Base-by-base conservation (phyloP, 1,140 invertebrate genomes). In the honey bee (Apis mellifera) region DNA sequence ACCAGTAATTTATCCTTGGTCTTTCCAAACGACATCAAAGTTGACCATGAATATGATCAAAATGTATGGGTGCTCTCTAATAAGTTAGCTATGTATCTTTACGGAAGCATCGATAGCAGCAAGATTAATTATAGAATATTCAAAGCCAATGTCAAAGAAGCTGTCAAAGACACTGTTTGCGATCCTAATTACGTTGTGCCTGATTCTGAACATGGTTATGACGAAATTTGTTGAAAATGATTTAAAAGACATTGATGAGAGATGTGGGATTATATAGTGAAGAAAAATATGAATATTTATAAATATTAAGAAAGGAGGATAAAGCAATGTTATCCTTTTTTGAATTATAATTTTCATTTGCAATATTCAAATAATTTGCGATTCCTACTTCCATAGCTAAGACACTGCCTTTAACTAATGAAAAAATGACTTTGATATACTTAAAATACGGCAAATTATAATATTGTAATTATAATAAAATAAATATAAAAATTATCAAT, bases 11-110 rank as follows among this genome's bases (percentile, higher is more conserved):
- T 94, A 12, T 95, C 96, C 0, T 90, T 97, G 12, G 93, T 96
- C 19, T 98, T 97, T 89, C 97, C 97, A 0, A 97, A 98, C 87
- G 97, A 98, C 87, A 91, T 98, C 54, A 96, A 96, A 93, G 93
- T 97, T 0, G 97, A 97, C 86, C 94, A 96, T 59, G 88, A 93
- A 2, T 19, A 64, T 52, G 94, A 95, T 26, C 96, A 97, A 79
- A 96, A 94, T 79, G 94, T 97, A 9, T 98, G 97, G 97, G 92
- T 97, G 0, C 94, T 97, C 79, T 96, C 96, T 4, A 97, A 97
- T 90, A 94, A 95, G 17, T 89, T 98, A 66, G 97, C 97, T 4
- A 95, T 96, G 91, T 97, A 96, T 91, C 93, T 97, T 23, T 97
- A 97, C 88, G 95, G 94, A 1, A 94, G 95, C 7, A 91, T 97